Evolutionary conservation across 2,113 vertebrate species (phyloP).

Genomic region (Forbesichthys papilliferus): DNA sequence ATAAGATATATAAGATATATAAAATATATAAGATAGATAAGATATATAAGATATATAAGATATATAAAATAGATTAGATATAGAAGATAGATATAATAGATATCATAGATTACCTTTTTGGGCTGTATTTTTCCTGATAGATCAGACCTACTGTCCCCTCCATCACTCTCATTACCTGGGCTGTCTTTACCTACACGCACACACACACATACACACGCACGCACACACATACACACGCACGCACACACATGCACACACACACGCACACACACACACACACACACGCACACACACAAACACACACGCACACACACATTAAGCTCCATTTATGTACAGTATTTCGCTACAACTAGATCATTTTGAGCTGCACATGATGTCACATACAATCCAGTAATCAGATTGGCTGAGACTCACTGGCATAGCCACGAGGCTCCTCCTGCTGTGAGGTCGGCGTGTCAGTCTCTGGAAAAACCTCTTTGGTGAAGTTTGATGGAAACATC

Average conservation of each 20-base stretch:
- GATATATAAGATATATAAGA: not conserved
- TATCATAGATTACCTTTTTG: constrained; percentile 79
- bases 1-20: not conserved
- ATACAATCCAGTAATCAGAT: not conserved
- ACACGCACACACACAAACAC: constrained; percentile 4
- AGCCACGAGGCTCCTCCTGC: constrained; percentile 82
- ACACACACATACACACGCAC: constrained; percentile 22
- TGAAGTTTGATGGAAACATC: constrained; percentile 99
- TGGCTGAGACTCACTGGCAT: constrained; percentile 82
- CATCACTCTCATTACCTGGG: constrained; percentile 93
- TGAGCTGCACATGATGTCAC: not conserved
- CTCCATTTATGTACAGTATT: not conserved
- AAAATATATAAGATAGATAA: not conserved
- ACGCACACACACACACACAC: constrained; percentile 25
- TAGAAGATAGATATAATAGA: not conserved
- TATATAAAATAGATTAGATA: not conserved
- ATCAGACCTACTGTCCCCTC: constrained; percentile 89
- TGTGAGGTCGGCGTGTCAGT: constrained; percentile 82
- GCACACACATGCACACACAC: constrained; percentile 34
- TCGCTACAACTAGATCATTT: not conserved
- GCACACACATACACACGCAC: constrained; percentile 26
- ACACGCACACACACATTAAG: constrained; percentile 19
- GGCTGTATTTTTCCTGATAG: constrained; percentile 87
- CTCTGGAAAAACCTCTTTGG: constrained; percentile 81
- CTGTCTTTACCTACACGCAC: constrained; percentile 86